Base-by-base conservation (phyloP, 2,113 vertebrate species). In the Craseonycteris thonglongyai region DNA sequence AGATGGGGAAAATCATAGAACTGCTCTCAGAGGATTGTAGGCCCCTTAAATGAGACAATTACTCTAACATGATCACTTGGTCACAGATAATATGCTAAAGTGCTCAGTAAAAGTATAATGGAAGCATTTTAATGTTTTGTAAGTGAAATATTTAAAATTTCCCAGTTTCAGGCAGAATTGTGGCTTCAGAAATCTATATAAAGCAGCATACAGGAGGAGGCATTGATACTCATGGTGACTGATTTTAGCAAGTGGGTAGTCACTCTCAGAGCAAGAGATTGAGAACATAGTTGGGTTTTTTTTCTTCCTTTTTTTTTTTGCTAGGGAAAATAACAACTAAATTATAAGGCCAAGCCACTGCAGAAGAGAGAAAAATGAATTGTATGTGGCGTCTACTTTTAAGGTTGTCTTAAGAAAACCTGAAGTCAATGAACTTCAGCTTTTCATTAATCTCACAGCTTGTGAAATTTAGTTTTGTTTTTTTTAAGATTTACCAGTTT, bases 401-500 rank as follows among this genome's bases (percentile, higher is more conserved):
- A 75, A 84, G 33, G 66, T 16, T 26, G 38, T 79, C 24, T 80
- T 86, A 81, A n/a, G 21, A 84, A 95, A 88, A 49, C 56, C 72
- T 65, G 28, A 26, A 90, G 26, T 85, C 80, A 82, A 75, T 18
- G 2, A 72, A 93, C 66, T 56, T 96, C 26, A 81, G 24, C 1
- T 8, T n/a, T 85, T 33, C 49, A 87, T 97, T 97, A 97, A 61
- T 91, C 87, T 91, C 68, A 76, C 63, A 91, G 68, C 40, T 96
- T 93, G 95, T 80, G 88, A 96, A 97, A 95, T 81, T 47, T 90
- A 30, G n/a, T n/a, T n/a, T n/a, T n/a, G n/a, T n/a, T n/a, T n/a
- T n/a, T n/a, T n/a, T n/a, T n/a, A n/a, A n/a, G n/a, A n/a, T n/a
- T n/a, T n/a, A n/a, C n/a, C n/a, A n/a, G n/a, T n/a, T n/a, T n/a